Base-by-base conservation (phyloP, 30 jellyfish, hydroid and myxozoan genomes). In the Calvadosia cruxmelitensis region DNA sequence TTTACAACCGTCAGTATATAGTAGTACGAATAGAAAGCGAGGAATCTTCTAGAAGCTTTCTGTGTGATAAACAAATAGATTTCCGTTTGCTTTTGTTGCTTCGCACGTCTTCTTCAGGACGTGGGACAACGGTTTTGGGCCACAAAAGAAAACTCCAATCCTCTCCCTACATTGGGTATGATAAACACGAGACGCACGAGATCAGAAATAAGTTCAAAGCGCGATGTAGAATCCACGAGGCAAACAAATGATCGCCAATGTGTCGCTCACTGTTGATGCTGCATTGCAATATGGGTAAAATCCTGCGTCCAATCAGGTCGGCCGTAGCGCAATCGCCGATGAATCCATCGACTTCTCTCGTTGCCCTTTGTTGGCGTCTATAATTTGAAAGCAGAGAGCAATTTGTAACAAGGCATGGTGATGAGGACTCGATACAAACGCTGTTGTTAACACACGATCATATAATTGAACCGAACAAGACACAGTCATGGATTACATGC, bases 91-190 rank as follows among this genome's bases (percentile, higher is more conserved):
- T 3, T 64, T 76, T 23, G 66, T 72, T 63, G 34, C 65, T 64
- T 68, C 72, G 50, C 92, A 76, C 3, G 84, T 70, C 16, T 64
- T 49, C 20, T 76, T 77, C 68, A 84, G 52, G 1, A 66, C 66
- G 33, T 83, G 81, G 31, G 82, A 82, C 33, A 84, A 33, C 28
- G 85, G 65, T 36, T 78, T 78, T 50, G 95, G 86, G 0, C 95
- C 95, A 52, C 95, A 84, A 73, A 76, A 84, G 52, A 84, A 84
- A 0, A 84, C 93, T 3, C 95, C 95, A 69, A 84, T 78, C 62
- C 95, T 63, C 53, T 72, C 74, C 10, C 95, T 84, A 52, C 25
- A 70, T n/a, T n/a, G n/a, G n/a, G n/a, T n/a, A n/a, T n/a, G n/a
- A n/a, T n/a, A 68, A 10, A 63, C 61, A 67, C 27, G 76, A 27